phyloP scores from a whole-genome alignment of 2,113 vertebrate genomes.

The Forbesichthys papilliferus region DNA sequence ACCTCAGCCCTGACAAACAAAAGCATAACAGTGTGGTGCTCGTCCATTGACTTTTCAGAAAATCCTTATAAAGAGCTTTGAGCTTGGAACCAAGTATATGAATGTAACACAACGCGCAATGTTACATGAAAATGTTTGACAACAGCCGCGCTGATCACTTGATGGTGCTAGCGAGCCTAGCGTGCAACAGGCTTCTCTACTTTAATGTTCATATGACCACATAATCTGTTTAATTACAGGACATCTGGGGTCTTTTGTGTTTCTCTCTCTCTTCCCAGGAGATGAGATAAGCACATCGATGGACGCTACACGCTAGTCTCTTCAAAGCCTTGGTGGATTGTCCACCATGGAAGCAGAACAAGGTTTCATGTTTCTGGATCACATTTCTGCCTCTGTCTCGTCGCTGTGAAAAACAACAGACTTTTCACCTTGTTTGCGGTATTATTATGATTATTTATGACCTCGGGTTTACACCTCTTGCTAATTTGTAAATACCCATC shows the following conservation, averaged over 20 bases:
- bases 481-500: conserved; percentile 78
- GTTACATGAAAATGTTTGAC: too few relatives aligned
- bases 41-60: too few relatives aligned
- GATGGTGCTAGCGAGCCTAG: too few relatives aligned
- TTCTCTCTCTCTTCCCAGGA: conserved; percentile 63
- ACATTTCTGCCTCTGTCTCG: conserved; percentile 37
- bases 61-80: too few relatives aligned
- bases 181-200: too few relatives aligned
- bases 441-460: conserved; percentile 77
- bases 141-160: too few relatives aligned
- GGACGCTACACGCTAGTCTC: conserved; percentile 25
- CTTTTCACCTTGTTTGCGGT: conserved; percentile 56
- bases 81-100: too few relatives aligned
- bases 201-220: too few relatives aligned
- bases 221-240: too few relatives aligned
- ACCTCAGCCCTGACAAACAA: too few relatives aligned
- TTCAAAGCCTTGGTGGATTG: conserved; percentile 42
- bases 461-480: conserved; percentile 44
- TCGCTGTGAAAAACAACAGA: conserved; percentile 59
- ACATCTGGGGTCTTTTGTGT: not conserved
- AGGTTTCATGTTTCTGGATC: conserved; percentile 28
- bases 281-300: conserved; percentile 73
- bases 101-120: too few relatives aligned
- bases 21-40: too few relatives aligned
- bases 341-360: conserved; percentile 33